Base-by-base conservation (phyloP, 2,113 vertebrate genomes). In the Platichthys stellatus region DNA sequence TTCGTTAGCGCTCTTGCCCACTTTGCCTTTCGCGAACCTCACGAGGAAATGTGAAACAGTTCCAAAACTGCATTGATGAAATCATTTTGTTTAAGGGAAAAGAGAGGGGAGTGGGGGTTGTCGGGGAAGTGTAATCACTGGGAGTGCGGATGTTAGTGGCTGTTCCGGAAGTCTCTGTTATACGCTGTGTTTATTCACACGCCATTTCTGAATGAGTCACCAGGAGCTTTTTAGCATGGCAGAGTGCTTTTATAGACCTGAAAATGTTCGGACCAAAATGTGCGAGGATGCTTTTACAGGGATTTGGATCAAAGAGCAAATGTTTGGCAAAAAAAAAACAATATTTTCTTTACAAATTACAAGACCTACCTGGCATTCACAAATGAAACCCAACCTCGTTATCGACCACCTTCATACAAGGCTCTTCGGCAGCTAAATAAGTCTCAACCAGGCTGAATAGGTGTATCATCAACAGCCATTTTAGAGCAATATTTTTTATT, bases 1-100 rank as follows among this genome's bases (percentile, higher is more conserved):
- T 91, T 83, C 83, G 87, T 90, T 89, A 88, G 83, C 38, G n/a
- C 58, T 74, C 64, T 62, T 21, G 18, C 78, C 58, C 75, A 20
- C 54, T 79, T 76, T 74, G 69, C 78, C 74, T 74, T 58, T 60
- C n/a, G 26, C 62, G 53, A 83, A 90, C 82, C 77, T 77, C 68
- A 2, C 40, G 85, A 66, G 73, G 38, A 78, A 86, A 86, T 57
- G 51, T 43, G 31, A 75, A 78, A 82, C 62, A 85, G 60, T 72
- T 74, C 53, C 73, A 60, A 49, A 74, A 69, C 72, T 40, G 6
- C 59, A 62, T 63, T 69, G 56, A 83, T 72, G 38, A 56, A 76
- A 80, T 26, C 17, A 23, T 61, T 81, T 79, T 63, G 65, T 76
- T 78, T 69, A 51, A 76, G 67, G 38, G 15, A 45, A 24, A 38